Evolutionary conservation across 2,113 vertebrate species (phyloP), one percentile per base, ranked within the genome.

Genomic region (Hystrix cristata): DNA sequence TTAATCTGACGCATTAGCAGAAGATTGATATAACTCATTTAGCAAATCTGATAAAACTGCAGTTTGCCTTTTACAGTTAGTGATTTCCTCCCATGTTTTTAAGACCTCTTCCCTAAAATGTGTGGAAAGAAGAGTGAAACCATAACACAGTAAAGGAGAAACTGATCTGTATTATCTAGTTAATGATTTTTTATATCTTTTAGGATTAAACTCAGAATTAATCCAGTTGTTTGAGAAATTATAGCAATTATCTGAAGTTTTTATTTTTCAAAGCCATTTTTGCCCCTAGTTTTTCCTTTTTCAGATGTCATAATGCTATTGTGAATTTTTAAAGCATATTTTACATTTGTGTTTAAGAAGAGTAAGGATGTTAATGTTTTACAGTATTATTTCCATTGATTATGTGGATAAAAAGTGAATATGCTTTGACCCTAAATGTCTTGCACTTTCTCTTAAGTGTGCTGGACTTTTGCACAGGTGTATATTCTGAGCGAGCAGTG

Each of bases 21-120:
- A 90, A 93, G 43, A 95, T 81, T 89, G 46, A 93, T 91, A 87
- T 38, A 91, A 92, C 38, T 95, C 62, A 95, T 96, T 96, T 96
- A 90, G 62, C 34, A n/a, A 97, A 83, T 96, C 65, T 34, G 79
- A 67, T 95, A 21, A 97, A 96, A 84, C 1, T n/a, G 7, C 21
- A 94, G 53, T 95, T 96, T 95, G 31, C 38, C 79, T 96, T 96
- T 95, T 96, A 78, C 80, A 94, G 23, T 90, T 96, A 84, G 31
- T 80, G 62, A 94, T 86, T 97, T 90, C 23, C 14, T 84, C 83
- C 25, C 5, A 34, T 91, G 3, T 72, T 96, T 94, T 74, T 71
- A 62, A 95, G 85, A 74, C 0, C 6, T 13, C 0, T 55, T 95
- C 85, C 59, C 48, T 85, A 78, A 78, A 82, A 81, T 43, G 10